Evolutionary conservation across 1,140 invertebrate species (phyloP).

Genomic region (Stenopsyche tienmushanensis): DNA sequence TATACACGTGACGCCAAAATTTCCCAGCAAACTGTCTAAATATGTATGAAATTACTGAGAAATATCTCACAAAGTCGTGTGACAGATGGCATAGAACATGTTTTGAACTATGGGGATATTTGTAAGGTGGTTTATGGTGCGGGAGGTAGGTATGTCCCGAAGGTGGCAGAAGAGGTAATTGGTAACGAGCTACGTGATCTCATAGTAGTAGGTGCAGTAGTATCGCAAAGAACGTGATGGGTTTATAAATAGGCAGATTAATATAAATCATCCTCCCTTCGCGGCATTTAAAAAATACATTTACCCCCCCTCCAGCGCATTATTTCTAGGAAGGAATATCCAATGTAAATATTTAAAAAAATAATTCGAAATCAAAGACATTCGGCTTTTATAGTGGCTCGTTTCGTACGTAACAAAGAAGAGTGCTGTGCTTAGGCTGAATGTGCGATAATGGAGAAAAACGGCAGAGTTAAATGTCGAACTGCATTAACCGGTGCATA

Average conservation of each 20-base stretch:
- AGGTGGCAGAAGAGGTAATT: constrained; percentile 9
- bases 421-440: too few species aligned
- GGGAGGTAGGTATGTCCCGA: neutral
- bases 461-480: neutral
- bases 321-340: too few species aligned
- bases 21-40: too few species aligned
- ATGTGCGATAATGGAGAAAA: neutral
- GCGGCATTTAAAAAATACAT: neutral
- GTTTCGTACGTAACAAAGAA: too few species aligned
- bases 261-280: neutral
- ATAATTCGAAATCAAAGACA: too few species aligned
- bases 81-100: neutral
- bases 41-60: too few species aligned
- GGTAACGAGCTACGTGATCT: constrained; percentile 13
- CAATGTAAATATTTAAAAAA: too few species aligned
- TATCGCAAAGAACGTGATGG: constrained; percentile 8
- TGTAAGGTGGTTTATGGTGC: neutral
- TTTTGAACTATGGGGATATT: neutral
- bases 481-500: neutral
- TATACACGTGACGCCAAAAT: too few species aligned
- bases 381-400: too few species aligned
- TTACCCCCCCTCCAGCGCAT: too few species aligned
- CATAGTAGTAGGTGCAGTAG: constrained; percentile 5
- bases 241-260: constrained; percentile 8
- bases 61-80: neutral